Evolutionary conservation across 2,888 invertebrate genomes (phyloP).

Genomic region (Timema cristinae): DNA sequence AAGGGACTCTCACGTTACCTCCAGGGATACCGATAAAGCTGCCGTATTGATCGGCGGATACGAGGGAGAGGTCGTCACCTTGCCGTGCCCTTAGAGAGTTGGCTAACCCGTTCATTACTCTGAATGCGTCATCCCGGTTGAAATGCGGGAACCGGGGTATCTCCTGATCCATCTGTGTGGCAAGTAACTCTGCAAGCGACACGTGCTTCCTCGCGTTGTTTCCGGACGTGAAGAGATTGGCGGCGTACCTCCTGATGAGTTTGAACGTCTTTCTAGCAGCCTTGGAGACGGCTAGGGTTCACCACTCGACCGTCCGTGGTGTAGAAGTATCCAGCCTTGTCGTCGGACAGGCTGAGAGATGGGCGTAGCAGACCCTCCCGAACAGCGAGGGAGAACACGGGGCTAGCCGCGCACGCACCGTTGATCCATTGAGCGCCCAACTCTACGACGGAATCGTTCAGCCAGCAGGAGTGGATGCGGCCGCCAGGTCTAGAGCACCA

Average conservation of each 20-base stretch:
- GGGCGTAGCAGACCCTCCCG: conserved; percentile 61
- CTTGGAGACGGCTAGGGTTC: conserved; percentile 58
- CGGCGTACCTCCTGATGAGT: conserved; percentile 66
- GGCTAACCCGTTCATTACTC: conserved; percentile 64
- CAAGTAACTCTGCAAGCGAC: conserved; percentile 18
- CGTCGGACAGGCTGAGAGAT: conserved; percentile 54
- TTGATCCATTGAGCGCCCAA: conserved; percentile 74
- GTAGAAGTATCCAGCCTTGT: conserved; percentile 59
- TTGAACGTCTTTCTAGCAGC: conserved; percentile 62
- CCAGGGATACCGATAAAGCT: conserved; percentile 64
- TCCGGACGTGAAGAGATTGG: conserved; percentile 45
- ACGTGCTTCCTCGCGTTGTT: conserved; percentile 48
- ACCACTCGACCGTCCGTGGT: conserved; percentile 65
- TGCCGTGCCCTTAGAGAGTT: conserved; percentile 59
- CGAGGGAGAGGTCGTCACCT: conserved; percentile 67
- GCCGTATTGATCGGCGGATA: conserved; percentile 72
- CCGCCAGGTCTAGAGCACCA: conserved; percentile 61
- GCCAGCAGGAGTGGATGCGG: conserved; percentile 71
- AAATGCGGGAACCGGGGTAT: conserved; percentile 20
- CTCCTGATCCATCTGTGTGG: conserved; percentile 23
- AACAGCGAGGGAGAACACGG: conserved; percentile 64
- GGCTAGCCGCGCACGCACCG: conserved; percentile 63
- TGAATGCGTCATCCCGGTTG: conserved; percentile 56
- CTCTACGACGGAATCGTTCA: conserved; percentile 74
- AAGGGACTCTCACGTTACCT: conserved; percentile 58